Conservation (phyloP, 35 echinoderm and acorn worm species). For the Apostichopus japonicus region DNA sequence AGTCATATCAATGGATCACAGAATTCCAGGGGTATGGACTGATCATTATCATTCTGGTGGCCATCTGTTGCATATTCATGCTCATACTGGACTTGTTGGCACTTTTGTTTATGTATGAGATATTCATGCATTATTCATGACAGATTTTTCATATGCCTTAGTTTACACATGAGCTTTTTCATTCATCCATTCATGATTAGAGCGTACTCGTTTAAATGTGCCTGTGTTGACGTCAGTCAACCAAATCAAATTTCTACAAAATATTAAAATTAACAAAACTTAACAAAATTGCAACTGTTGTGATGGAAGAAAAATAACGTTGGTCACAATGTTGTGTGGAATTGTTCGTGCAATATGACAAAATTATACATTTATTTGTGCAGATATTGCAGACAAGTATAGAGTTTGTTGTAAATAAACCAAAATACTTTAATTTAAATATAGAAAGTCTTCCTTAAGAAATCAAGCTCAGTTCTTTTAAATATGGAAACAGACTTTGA, state of each 20-base stretch:
- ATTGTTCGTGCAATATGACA: not conserved
- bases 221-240: not conserved
- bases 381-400: not conserved
- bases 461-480: not conserved
- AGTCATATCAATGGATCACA: slow-evolving; percentile 29
- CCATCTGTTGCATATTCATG: slow-evolving; percentile 43
- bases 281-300: no score
- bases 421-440: not conserved
- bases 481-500: not conserved
- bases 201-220: not conserved
- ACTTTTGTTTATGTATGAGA: slow-evolving; percentile 40
- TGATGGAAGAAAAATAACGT: no score
- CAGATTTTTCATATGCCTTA: slow-evolving; percentile 19
- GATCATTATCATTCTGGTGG: slow-evolving; percentile 23
- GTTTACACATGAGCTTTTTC: slow-evolving; percentile 50
- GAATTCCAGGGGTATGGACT: slow-evolving; percentile 53
- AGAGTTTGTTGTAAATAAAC: not conserved
- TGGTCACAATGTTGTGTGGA: no score
- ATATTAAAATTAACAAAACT: no score
- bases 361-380: not conserved
- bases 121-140: slow-evolving; percentile 40
- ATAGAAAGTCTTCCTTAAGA: not conserved
- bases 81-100: slow-evolving; percentile 37
- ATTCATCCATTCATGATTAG: slow-evolving; percentile 12
- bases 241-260: no score